phyloP scores from a whole-genome alignment of 2,113 vertebrate species.

The Pteronura brasiliensis region DNA sequence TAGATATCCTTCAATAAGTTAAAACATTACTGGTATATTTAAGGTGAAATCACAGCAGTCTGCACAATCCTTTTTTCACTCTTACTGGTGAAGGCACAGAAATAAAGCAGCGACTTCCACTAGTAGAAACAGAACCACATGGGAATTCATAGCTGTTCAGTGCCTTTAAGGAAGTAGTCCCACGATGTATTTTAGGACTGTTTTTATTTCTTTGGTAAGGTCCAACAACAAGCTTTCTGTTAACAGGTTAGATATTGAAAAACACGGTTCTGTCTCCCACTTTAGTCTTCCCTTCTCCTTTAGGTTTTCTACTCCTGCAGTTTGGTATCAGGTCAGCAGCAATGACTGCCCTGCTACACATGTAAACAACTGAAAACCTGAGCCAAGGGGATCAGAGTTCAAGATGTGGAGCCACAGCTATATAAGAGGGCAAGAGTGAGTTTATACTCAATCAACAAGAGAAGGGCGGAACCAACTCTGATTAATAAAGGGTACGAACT shows the following conservation, averaged over 20 bases:
- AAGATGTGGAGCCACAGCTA: neutral
- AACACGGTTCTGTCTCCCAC: neutral
- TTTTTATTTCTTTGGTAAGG: neutral
- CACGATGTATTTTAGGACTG: neutral
- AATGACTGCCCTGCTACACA: neutral
- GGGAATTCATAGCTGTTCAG: neutral
- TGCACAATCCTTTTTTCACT: neutral
- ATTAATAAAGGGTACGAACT: slow-evolving; percentile 12
- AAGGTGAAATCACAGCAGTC: neutral
- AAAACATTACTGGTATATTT: neutral
- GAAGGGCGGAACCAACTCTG: neutral
- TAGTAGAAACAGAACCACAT: neutral
- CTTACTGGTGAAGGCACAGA: neutral
- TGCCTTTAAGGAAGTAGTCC: neutral
- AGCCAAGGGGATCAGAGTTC: slow-evolving; percentile 34
- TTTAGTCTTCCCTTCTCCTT: neutral
- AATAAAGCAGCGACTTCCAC: neutral
- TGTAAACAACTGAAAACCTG: neutral
- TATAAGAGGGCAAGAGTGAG: neutral
- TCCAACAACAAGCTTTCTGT: neutral
- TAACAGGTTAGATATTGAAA: slow-evolving; percentile 21
- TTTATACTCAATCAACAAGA: neutral
- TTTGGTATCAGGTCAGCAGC: neutral
- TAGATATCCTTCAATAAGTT: neutral
- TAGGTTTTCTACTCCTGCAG: neutral